phyloP scores from a whole-genome alignment of 2,888 invertebrate species.

The Deilephila porcellus region DNA sequence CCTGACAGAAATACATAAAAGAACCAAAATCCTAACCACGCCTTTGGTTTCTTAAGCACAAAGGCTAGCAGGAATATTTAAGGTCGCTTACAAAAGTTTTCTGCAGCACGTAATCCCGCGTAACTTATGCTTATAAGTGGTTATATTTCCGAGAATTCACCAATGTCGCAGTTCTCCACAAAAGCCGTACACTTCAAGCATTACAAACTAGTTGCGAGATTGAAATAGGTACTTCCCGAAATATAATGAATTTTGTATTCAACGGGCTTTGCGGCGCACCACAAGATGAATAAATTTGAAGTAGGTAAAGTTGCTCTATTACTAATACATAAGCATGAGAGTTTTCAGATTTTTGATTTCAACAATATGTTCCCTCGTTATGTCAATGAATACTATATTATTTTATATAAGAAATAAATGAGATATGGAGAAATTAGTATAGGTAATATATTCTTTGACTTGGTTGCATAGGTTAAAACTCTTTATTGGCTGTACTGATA shows the following conservation, averaged over 20 bases:
- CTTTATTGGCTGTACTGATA: too few species aligned
- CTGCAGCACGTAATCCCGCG: not conserved
- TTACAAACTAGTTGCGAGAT: not conserved
- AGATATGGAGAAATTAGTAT: too few species aligned
- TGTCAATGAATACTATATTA: too few species aligned
- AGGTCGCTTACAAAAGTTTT: too few species aligned
- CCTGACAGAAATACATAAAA: too few species aligned
- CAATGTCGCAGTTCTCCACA: not conserved
- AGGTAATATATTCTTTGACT: too few species aligned
- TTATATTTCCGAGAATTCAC: not conserved
- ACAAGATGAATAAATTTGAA: not conserved
- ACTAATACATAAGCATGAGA: not conserved
- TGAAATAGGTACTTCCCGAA: not conserved
- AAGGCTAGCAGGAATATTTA: too few species aligned
- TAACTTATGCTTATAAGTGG: not conserved
- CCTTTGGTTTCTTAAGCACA: too few species aligned
- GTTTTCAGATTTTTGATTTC: not conserved
- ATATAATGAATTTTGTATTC: slow-evolving; percentile 3
- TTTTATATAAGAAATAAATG: too few species aligned
- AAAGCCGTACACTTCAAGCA: not conserved
- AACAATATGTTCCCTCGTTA: too few species aligned
- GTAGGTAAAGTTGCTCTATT: not conserved
- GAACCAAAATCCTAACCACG: too few species aligned
- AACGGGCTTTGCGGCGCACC: not conserved
- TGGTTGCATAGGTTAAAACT: too few species aligned